Evolutionary conservation across 2,888 invertebrate species (phyloP), one percentile per base, ranked within the genome.

Genomic region (Bembecia ichneumoniformis): DNA sequence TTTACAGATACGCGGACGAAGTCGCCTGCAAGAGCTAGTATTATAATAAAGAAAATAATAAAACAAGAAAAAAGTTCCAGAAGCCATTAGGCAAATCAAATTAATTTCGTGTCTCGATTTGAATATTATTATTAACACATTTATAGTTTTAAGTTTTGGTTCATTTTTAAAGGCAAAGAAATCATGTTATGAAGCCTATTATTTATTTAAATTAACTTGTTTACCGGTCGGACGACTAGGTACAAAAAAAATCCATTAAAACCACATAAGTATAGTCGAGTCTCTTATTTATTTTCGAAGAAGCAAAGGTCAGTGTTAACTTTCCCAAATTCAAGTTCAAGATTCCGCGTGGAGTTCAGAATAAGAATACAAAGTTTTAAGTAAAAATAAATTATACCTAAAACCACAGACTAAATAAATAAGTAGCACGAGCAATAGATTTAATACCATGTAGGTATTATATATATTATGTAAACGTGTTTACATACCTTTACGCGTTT

Each of bases 401-500:
- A 28, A 14, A 51, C 52, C 52, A 40, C 47, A 17, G 49, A 52
- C 49, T 16, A 43, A 47, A 16, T 36, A 43, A 51, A 44, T 49
- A 50, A 52, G 47, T 47, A 53, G 44, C 35, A 51, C 46, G 46
- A 47, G 47, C 35, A 47, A 43, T 40, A 51, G 15, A 35, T 46
- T 43, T 28, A 49, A 47, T 43, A 15, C 10, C 34, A 45, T 17
- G 49, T 43, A 13, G 14, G 45, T 13, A 11, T 7, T 20, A n/a
- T 3, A 2, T 20, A 20, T 7, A 7, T 7, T 28, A 28, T 9
- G 9, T 28, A 28, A 28, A 28, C 17, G 45, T 46, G 47, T 7
- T 34, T 34, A 63, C 87, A 76, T 75, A 89, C 89, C 88, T 86
- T 88, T 86, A 53, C 86, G 89, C 56, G 89, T 89, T 63, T 89